Base-by-base conservation (phyloP, 2,888 invertebrate genomes). In the Pristionchus entomophagus region DNA sequence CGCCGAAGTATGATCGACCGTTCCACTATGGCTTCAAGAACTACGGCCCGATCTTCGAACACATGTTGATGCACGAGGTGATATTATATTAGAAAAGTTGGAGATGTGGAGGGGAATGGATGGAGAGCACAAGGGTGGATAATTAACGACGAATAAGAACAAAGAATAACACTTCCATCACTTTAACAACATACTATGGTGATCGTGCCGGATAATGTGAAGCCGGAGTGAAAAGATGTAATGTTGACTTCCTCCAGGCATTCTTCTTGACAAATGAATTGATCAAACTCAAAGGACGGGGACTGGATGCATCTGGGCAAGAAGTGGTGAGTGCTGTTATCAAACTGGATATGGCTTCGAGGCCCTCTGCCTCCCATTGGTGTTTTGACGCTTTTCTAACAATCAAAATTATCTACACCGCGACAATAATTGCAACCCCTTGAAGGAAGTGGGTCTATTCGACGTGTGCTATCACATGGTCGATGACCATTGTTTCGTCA, bases 381-480 rank as follows among this genome's bases (percentile, higher is more conserved):
- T n/a, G n/a, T n/a, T n/a, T n/a, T n/a, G n/a, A n/a, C n/a, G n/a
- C n/a, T n/a, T n/a, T n/a, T n/a, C n/a, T n/a, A n/a, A n/a, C n/a
- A n/a, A n/a, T n/a, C n/a, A n/a, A n/a, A n/a, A n/a, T n/a, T n/a
- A n/a, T n/a, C n/a, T n/a, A n/a, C n/a, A n/a, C n/a, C 14, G 29
- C 26, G 12, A 78, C 12, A 10, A 45, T 5, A 45, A 14, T 41
- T 8, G 29, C 8, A 35, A 5, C 10, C 2, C 5, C 6, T 0
- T 78, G 14, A 49, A 80, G 78, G 29, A 32, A 32, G 6, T 80
- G 78, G 32, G 59, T 14, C 51, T 49, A 5, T 51, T 29, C 8
- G 96, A 97, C 91, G 96, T 99, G 87, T 99, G 99, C 94, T 97
- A 96, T 94, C 96, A 97, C 0, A 99, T 99, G 0, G 94, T 99